phyloP scores from a whole-genome alignment of 2,888 invertebrate genomes.

The Trichogramma evanescens region DNA sequence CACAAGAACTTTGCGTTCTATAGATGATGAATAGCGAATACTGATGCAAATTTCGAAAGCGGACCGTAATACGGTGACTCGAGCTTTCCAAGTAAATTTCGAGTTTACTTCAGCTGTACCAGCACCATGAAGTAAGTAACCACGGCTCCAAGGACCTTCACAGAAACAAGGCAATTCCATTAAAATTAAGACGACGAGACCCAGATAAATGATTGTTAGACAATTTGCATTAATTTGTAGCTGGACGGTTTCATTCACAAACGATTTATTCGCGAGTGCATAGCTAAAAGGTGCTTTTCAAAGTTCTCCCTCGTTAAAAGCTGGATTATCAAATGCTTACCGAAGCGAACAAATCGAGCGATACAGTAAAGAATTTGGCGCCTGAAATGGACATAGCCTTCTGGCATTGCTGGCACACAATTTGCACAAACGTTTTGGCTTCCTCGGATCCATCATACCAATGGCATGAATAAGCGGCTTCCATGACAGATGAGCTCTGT shows the following conservation, averaged over 20 bases:
- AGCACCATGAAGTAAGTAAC: slow-evolving; percentile 89
- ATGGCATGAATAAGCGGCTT: slow-evolving; percentile 83
- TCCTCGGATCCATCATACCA: slow-evolving; percentile 89
- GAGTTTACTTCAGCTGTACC: slow-evolving; percentile 71
- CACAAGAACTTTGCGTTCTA: no score
- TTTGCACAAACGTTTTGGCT: slow-evolving; percentile 84
- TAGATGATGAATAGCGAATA: background rate
- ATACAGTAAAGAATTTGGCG: slow-evolving; percentile 83
- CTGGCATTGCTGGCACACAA: slow-evolving; percentile 85
- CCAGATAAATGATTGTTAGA: no score
- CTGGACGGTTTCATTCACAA: background rate
- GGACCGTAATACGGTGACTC: background rate
- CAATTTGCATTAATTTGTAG: background rate
- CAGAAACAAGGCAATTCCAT: slow-evolving; percentile 18
- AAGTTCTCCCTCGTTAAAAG: background rate
- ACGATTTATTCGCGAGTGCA: background rate
- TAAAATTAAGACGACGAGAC: slow-evolving; percentile 2
- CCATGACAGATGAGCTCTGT: slow-evolving; percentile 85
- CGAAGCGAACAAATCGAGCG: slow-evolving; percentile 79
- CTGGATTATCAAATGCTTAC: slow-evolving; percentile 51
- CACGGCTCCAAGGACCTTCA: slow-evolving; percentile 76
- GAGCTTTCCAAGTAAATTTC: no score
- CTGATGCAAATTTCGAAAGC: background rate
- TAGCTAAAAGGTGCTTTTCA: background rate
- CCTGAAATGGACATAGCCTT: slow-evolving; percentile 84